phyloP scores from a whole-genome alignment of 2,797 vertebrate species.

The Clamator glandarius region DNA sequence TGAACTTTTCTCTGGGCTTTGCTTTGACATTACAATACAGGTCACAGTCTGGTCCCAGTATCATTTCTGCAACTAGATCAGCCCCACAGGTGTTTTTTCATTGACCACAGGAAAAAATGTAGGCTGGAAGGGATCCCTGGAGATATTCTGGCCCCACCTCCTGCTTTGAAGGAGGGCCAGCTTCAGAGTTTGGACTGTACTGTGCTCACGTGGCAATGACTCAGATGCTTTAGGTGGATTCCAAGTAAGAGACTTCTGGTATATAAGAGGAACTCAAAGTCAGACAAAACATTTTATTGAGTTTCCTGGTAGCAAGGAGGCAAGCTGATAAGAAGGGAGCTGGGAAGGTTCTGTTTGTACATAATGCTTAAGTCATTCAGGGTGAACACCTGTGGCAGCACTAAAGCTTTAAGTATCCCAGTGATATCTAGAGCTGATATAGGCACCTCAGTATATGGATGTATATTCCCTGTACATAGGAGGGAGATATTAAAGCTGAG shows the following conservation, averaged over 20 bases:
- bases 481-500: neutral
- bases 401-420: neutral
- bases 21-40: neutral
- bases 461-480: fast-evolving
- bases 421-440: neutral
- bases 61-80: neutral
- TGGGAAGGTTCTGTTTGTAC: neutral
- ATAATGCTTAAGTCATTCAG: neutral
- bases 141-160: neutral
- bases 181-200: neutral
- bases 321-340: neutral
- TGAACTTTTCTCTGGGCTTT: neutral
- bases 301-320: neutral
- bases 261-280: neutral
- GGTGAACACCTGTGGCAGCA: neutral
- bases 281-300: neutral
- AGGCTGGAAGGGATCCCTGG: neutral
- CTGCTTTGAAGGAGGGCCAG: neutral
- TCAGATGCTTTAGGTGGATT: neutral
- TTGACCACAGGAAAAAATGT: neutral
- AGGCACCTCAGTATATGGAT: fast-evolving
- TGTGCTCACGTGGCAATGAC: neutral
- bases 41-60: neutral
- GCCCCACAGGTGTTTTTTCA: neutral
- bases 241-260: neutral